Evolutionary conservation across 2,888 invertebrate genomes (phyloP), one percentile per base, ranked within the genome.

Genomic region (Neoscelio sp.): DNA sequence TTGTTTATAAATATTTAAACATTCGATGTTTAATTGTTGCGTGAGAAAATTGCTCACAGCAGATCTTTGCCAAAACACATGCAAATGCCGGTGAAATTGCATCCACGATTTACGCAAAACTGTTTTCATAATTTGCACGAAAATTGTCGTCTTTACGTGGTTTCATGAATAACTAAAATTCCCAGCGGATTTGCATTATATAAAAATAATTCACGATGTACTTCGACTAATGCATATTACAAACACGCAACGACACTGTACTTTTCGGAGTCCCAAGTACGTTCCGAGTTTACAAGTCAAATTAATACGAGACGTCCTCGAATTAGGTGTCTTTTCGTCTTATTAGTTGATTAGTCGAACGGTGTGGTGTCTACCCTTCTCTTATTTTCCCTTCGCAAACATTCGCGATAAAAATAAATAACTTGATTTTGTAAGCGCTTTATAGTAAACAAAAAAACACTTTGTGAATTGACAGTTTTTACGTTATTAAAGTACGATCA

Each of bases 151-250:
- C 38, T 73, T 64, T 54, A 46, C 58, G 58, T 46, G 64, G 28
- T 64, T 56, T 74, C 65, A 74, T 58, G 65, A 74, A 74, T 74
- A 74, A 74, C 33, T 56, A 38, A 56, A 65, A n/a, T n/a, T n/a
- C n/a, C n/a, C 40, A 58, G 44, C 56, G 48, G 56, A 65, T 74
- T 74, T 74, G 74, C 74, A 74, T 74, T 74, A 74, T 58, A 74
- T 74, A 74, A 65, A 74, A 74, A 74, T 74, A 74, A 65, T 46
- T 65, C 65, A 65, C 65, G 58, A 48, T 50, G 42, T 58, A 64
- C 64, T 65, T 74, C 40, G 58, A 56, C 65, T 74, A 50, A 74
- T 74, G 74, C 74, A 74, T 56, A 74, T 74, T 65, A 42, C 74
- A 74, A 74, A 65, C 74, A 74, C 65, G 58, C 65, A 65, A 74